These are phyloP conservation scores for Diadophis punctatus DNA, from an alignment of 2,113 vertebrate species.

Conservation along the genomic window DNA sequence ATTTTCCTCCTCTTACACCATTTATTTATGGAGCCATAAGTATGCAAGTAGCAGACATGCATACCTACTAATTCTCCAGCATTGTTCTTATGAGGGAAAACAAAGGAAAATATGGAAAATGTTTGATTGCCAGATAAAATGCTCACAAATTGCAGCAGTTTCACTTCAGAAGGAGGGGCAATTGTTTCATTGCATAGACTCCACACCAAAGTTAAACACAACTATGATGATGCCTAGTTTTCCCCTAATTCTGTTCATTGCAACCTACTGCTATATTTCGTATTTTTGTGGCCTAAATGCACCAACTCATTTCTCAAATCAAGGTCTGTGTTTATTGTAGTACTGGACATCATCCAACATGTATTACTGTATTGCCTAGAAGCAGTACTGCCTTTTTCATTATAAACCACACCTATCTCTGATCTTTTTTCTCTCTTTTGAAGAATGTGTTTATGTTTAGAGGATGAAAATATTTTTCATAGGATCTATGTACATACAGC, in stretches of 20 bases:
- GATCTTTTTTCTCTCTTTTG: neutral
- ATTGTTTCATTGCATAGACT: neutral
- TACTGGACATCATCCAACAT: fast-evolving
- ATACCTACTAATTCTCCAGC: neutral
- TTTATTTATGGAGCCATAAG: neutral
- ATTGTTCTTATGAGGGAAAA: neutral
- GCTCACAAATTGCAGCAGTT: fast-evolving
- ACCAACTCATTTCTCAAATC: neutral
- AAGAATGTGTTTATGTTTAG: neutral
- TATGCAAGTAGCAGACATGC: fast-evolving
- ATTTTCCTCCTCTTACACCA: neutral
- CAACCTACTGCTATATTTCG: neutral
- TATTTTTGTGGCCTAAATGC: neutral
- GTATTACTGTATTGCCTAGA: neutral
- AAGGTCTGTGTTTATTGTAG: neutral
- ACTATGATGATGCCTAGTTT: neutral
- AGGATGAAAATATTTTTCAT: neutral
- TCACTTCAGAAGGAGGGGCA: neutral
- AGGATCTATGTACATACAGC: fast-evolving
- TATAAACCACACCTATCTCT: neutral
- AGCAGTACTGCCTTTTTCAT: neutral
- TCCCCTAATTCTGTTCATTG: neutral
- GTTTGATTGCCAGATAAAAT: fast-evolving
- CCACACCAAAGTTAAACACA: fast-evolving
- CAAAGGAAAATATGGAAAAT: fast-evolving